A percentile compares a stretch with the other conserved stretches of the same genome.
These are phyloP conservation scores for Bombus pyrosoma DNA, from an alignment of 1,140 invertebrate species.

Conservation along the genomic window DNA sequence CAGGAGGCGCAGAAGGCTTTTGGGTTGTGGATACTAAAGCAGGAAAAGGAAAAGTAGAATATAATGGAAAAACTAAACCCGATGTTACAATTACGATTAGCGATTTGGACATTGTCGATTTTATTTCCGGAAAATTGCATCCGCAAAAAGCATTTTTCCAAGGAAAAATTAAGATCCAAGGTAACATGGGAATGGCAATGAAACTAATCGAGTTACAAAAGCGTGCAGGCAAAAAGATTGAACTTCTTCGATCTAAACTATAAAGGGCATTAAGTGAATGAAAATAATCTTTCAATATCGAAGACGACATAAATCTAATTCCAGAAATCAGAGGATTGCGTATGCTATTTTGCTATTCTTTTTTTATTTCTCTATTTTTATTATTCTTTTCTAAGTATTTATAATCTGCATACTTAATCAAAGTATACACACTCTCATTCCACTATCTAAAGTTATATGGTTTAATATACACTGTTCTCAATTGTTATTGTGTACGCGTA, in stretches of 20 bases:
- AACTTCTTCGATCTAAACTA: conserved; percentile 88
- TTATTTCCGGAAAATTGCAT: conserved; percentile 95
- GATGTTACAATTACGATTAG: conserved; percentile 95
- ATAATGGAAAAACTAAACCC: conserved; percentile 92
- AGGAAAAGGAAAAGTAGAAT: conserved; percentile 92
- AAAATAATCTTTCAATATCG: background rate
- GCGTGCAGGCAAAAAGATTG: conserved; percentile 88
- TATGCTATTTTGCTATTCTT: too few species aligned
- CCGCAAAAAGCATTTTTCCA: conserved; percentile 99
- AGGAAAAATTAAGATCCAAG: conserved; percentile 97
- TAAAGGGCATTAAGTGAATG: conserved; percentile 78
- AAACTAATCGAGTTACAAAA: conserved; percentile 94
- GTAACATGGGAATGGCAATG: conserved; percentile 98
- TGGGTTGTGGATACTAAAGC: conserved; percentile 96
- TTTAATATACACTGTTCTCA: background rate
- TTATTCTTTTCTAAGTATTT: background rate
- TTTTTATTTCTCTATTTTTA: too few species aligned
- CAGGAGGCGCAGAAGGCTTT: conserved; percentile 89
- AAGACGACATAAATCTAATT: background rate
- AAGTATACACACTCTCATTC: background rate
- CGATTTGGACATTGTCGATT: conserved; percentile 92
- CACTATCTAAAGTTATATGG: background rate
- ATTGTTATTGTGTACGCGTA: background rate
- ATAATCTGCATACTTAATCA: background rate
- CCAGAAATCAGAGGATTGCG: background rate